A percentile compares a stretch with the other conserved stretches of the same genome.
These are phyloP conservation scores for Tarsius wallacei DNA, from an alignment of 2,797 vertebrate genomes.

Conservation along the genomic window DNA sequence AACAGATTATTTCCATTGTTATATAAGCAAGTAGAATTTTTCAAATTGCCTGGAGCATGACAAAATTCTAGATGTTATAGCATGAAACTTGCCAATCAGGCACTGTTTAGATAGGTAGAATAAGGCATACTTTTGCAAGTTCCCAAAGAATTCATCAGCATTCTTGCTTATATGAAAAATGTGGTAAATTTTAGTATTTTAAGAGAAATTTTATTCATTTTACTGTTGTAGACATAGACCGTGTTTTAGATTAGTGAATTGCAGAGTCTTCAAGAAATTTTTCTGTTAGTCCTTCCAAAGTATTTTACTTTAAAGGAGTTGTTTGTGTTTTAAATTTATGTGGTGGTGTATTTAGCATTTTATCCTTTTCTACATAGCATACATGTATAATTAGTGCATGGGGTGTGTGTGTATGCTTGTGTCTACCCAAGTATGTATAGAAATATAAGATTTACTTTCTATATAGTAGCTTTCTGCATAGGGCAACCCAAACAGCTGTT, in stretches of 20 bases:
- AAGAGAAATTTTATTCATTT: slow-evolving; percentile 9
- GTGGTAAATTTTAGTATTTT: slow-evolving; percentile 19
- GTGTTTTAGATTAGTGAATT: slow-evolving; percentile 56
- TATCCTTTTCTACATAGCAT: background rate
- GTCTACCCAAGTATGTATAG: slow-evolving; percentile 75
- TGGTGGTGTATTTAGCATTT: background rate
- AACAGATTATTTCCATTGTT: background rate
- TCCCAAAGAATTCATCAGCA: slow-evolving; percentile 53
- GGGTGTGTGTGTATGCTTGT: slow-evolving; percentile 83
- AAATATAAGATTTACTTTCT: slow-evolving; percentile 88
- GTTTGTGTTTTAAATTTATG: background rate
- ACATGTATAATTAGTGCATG: slow-evolving; percentile 45
- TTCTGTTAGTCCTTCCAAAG: slow-evolving; percentile 61
- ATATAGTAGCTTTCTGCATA: slow-evolving; percentile 91
- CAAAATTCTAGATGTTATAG: slow-evolving; percentile 62
- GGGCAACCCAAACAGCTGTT: slow-evolving; percentile 94
- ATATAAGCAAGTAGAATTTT: slow-evolving; percentile 51
- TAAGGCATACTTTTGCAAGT: slow-evolving; percentile 60
- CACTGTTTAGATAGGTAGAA: slow-evolving; percentile 33
- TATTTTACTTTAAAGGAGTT: slow-evolving; percentile 61
- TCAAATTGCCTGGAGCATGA: slow-evolving; percentile 57
- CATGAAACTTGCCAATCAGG: slow-evolving; percentile 5
- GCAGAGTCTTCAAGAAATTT: slow-evolving; percentile 18
- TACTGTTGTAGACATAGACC: background rate
- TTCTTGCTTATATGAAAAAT: slow-evolving; percentile 34